These are phyloP conservation scores for Lepidocyrtoides sp. DNA, from an alignment of 2,888 invertebrate genomes.

Conservation along the genomic window DNA sequence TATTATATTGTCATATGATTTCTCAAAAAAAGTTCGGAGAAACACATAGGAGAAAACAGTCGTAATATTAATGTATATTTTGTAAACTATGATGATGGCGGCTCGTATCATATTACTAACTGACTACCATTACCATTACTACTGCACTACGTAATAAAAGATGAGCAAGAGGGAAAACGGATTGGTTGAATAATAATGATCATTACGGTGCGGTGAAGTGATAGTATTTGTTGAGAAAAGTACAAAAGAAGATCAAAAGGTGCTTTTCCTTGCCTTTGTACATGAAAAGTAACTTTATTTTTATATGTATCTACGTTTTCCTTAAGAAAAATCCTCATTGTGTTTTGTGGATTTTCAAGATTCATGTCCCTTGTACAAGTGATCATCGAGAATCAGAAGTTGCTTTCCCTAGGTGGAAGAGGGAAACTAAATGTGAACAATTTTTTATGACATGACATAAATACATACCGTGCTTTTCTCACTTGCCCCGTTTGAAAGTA, in stretches of 20 bases:
- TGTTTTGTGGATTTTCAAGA: neutral
- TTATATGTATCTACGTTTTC: neutral
- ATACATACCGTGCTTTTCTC: neutral
- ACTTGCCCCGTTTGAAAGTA: neutral
- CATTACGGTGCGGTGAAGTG: neutral
- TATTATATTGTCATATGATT: neutral
- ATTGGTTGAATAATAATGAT: conserved; percentile 34
- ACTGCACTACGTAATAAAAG: too few relatives aligned
- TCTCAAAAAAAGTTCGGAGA: neutral
- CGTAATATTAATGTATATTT: conserved; percentile 40
- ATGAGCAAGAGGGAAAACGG: conserved; percentile 9
- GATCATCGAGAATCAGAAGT: neutral
- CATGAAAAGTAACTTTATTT: neutral
- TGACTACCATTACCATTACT: too few relatives aligned
- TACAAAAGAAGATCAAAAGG: conserved; percentile 10
- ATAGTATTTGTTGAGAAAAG: neutral
- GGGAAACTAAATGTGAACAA: neutral
- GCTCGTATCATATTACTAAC: neutral
- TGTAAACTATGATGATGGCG: neutral
- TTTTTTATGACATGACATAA: neutral
- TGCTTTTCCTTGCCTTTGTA: neutral
- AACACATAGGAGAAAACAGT: conserved; percentile 1
- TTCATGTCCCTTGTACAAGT: neutral
- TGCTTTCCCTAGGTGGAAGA: neutral
- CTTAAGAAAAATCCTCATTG: neutral